Base-by-base conservation (phyloP, 2,888 invertebrate genomes). In the Hydropsyche betteni region DNA sequence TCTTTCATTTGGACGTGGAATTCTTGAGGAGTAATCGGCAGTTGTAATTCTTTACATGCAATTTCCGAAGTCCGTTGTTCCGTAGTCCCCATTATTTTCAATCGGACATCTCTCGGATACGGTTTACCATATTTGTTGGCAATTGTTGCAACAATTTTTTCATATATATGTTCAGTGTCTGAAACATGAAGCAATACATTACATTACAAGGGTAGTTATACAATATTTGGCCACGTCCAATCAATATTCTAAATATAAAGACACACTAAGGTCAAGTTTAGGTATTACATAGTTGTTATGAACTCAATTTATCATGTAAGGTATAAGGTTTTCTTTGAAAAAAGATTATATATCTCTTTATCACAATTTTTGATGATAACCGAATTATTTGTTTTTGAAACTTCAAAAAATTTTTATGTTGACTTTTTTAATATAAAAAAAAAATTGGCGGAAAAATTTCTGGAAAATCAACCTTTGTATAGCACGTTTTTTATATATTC, bases 131-230 rank as follows among this genome's bases (percentile, higher is more conserved):
- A 94, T 79, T 89, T 87, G 52, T 89, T 89, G 80, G 92, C 91
- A 80, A 94, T 89, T 81, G 89, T 88, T 78, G 89, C 88, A 81
- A 93, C 91, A 82, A 93, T 92, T 81, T 89, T 89, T 81, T 92
- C 92, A 84, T 96, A 96, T 58, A 94, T 87, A 75, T 86, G 87
- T 85, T 96, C 96, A 0, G 95, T 94, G 85, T 96, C 96, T 95
- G 88, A 68, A 88, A 87, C 36, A 4, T 16, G 58, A 58, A 14
- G 8, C 16, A 58, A 6, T 7, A 53, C 1, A 12, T 53, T 58
- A 24, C 14, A 58, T 5, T 24, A 58, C 70, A 53, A 44, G 14
- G 36, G 8, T 73, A 64, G 44, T 14, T 51, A 68, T 68, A n/a
- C 44, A 64, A 61, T 58, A 14, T 36, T 14, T 51, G n/a, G 16